phyloP scores from a whole-genome alignment of 2,888 invertebrate species.

The Nomada ferruginata region DNA sequence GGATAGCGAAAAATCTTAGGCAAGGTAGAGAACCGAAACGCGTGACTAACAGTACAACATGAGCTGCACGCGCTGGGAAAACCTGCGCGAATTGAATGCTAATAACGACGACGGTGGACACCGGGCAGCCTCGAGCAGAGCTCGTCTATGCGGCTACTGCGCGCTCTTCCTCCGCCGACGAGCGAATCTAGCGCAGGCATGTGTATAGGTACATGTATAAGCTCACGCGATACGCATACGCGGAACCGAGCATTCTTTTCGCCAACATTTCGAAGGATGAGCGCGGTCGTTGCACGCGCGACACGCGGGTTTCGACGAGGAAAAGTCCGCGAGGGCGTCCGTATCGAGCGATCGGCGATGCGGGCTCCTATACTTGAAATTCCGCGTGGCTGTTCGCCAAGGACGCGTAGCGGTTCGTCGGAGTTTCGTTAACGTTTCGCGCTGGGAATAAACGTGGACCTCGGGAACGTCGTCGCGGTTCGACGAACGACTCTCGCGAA shows the following conservation, averaged over 20 bases:
- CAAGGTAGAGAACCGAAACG: constrained; percentile 41
- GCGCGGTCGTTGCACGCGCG: not conserved
- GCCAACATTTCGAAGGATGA: too few relatives aligned
- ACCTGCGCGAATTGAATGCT: constrained; percentile 68
- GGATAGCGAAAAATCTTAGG: constrained; percentile 41
- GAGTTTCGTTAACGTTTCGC: constrained; percentile 67
- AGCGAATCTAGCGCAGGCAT: not conserved
- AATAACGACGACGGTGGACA: constrained; percentile 51
- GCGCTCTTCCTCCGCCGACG: not conserved
- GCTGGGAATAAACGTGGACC: constrained; percentile 63
- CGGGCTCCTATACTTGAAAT: constrained; percentile 63
- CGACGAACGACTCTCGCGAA: constrained; percentile 48
- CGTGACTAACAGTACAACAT: constrained; percentile 67
- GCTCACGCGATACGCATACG: too few relatives aligned
- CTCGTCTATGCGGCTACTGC: not conserved
- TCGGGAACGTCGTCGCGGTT: constrained; percentile 45
- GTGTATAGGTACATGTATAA: too few relatives aligned
- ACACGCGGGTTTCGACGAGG: too few relatives aligned
- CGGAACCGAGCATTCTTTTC: too few relatives aligned
- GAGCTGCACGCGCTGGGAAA: constrained; percentile 55
- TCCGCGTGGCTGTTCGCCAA: constrained; percentile 67
- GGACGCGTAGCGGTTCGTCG: constrained; percentile 66
- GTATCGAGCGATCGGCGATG: constrained; percentile 37
- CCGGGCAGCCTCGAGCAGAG: not conserved
- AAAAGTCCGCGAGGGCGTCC: not conserved